These are phyloP conservation scores for Ommatoiulus sabulosus DNA, from an alignment of 2,888 invertebrate genomes.

Conservation along the genomic window DNA sequence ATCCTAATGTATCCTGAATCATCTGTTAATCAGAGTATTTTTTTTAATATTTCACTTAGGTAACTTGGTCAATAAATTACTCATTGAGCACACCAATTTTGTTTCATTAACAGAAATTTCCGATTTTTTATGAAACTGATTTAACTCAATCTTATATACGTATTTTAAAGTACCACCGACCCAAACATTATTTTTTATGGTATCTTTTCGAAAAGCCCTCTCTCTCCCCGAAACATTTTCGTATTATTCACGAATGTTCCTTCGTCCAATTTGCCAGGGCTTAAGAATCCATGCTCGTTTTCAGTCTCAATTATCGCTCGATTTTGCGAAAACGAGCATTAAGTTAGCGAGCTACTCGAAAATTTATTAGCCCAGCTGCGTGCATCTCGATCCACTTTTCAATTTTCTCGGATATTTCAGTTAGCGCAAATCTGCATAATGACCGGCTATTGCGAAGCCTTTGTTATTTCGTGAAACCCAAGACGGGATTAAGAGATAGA, in stretches of 20 bases:
- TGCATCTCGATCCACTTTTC: neutral
- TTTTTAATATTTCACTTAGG: no score
- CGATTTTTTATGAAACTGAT: no score
- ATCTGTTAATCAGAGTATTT: no score
- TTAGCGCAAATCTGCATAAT: neutral
- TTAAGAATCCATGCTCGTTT: neutral
- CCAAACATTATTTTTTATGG: no score
- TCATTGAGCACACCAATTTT: no score
- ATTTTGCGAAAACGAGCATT: neutral
- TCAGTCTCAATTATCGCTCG: neutral
- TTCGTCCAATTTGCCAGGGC: neutral
- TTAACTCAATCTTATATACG: no score
- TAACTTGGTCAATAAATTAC: no score
- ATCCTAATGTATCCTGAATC: no score
- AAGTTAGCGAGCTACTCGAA: neutral
- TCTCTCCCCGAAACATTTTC: neutral
- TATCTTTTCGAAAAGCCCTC: neutral
- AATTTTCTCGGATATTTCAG: neutral
- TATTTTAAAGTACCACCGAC: no score
- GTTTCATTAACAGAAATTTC: no score
- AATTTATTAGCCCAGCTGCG: neutral
- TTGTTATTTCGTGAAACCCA: neutral
- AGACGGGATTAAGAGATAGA: neutral
- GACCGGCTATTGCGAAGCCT: neutral
- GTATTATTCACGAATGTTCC: neutral